Evolutionary conservation across 2,888 invertebrate species (phyloP).

Genomic region (Drosophila mimetica): DNA sequence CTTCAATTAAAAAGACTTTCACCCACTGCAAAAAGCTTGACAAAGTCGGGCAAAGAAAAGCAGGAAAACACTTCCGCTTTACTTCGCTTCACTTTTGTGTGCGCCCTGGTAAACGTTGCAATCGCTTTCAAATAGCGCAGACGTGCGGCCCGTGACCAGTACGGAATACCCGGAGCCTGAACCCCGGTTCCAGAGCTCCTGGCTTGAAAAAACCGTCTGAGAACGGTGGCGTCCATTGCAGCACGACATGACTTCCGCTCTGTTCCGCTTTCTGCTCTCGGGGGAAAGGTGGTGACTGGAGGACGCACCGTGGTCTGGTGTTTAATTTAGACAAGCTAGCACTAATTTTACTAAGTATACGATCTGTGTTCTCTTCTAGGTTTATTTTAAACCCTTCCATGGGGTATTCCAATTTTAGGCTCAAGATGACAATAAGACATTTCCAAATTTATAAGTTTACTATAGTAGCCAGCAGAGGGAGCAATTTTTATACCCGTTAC

Average conservation of each 20-base stretch:
- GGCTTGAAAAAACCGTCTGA: slow-evolving; percentile 65
- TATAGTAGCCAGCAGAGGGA: no score
- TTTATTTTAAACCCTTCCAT: no score
- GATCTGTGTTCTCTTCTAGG: no score
- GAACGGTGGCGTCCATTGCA: slow-evolving; percentile 61
- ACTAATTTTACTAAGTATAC: background rate
- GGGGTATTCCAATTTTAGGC: no score
- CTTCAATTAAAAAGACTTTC: slow-evolving; percentile 84
- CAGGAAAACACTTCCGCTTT: slow-evolving; percentile 74
- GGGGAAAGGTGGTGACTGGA: background rate
- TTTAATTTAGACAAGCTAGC: background rate
- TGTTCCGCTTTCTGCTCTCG: background rate
- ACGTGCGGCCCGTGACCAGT: slow-evolving; percentile 55
- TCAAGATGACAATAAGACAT: no score
- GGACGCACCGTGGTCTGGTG: background rate
- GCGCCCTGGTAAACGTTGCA: slow-evolving; percentile 73
- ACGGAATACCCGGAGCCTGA: background rate
- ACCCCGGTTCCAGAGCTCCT: background rate
- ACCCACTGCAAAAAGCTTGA: slow-evolving; percentile 59
- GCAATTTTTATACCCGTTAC: no score
- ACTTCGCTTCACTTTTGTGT: slow-evolving; percentile 68
- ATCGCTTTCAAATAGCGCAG: slow-evolving; percentile 79
- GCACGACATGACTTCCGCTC: slow-evolving; percentile 76
- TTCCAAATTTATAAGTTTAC: no score
- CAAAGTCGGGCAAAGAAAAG: slow-evolving; percentile 43